Evolutionary conservation across 2,888 invertebrate genomes (phyloP).

Genomic region (Cepaea hortensis): DNA sequence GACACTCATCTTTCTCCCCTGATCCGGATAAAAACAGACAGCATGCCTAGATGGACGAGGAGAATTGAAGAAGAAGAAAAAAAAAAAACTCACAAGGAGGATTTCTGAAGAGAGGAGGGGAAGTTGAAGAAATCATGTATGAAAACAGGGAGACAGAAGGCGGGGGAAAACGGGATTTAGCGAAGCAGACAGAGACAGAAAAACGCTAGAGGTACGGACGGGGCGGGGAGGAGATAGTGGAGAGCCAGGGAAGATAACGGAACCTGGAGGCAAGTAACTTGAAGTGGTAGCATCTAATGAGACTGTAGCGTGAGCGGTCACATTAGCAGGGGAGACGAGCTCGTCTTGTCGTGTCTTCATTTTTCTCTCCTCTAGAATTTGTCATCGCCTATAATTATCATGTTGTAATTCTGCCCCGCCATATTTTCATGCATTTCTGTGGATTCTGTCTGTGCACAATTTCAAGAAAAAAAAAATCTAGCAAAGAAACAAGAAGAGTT

Average conservation of each 20-base stretch:
- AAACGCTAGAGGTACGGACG: constrained; percentile 5
- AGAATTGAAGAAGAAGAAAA: constrained; percentile 8
- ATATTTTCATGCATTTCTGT: background rate
- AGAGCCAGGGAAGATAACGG: background rate
- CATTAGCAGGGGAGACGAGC: background rate
- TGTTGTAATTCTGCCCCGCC: background rate
- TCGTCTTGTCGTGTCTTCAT: constrained; percentile 1
- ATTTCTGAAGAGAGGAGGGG: too few relatives aligned
- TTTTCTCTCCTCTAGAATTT: background rate
- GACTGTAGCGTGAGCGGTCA: constrained; percentile 25
- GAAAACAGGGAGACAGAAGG: constrained; percentile 6
- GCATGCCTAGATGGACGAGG: background rate
- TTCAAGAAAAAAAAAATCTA: background rate
- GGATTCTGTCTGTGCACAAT: background rate
- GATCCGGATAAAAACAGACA: background rate
- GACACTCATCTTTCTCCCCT: background rate
- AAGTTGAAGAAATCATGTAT: background rate
- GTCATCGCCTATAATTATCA: background rate
- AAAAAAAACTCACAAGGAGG: background rate
- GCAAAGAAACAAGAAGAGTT: background rate
- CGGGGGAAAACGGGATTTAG: background rate
- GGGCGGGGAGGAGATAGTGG: background rate
- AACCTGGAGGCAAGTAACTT: constrained; percentile 1
- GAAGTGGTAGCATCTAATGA: constrained; percentile 19
- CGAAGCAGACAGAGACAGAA: background rate